Percentiles rank a stretch among this genome's conserved stretches.
Conservation (phyloP, 2,797 vertebrate genomes). For the Eupleurogrammus muticus region DNA sequence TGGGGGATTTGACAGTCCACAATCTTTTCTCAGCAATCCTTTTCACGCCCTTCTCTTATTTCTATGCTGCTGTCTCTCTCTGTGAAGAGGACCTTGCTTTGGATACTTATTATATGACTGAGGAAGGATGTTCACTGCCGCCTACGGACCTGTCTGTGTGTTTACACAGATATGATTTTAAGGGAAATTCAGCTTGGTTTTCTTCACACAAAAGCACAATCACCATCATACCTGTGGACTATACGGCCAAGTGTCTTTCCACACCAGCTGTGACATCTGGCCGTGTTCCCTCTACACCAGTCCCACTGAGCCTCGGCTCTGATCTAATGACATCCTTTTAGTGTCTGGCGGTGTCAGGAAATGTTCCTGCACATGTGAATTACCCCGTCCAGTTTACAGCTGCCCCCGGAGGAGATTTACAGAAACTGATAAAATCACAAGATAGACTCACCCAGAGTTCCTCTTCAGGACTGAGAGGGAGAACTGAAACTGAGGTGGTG, state of each 20-base stretch:
- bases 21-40: not conserved
- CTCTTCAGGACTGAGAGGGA: fast-evolving
- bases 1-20: not conserved
- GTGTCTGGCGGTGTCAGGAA: not conserved
- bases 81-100: conserved; percentile 38
- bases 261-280: conserved; percentile 23
- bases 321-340: conserved; percentile 15
- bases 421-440: conserved; percentile 5
- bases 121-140: conserved; percentile 29
- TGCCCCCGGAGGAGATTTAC: not conserved
- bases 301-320: not conserved
- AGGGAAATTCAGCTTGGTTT: conserved; percentile 12
- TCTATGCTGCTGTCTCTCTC: conserved; percentile 5
- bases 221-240: conserved; percentile 21
- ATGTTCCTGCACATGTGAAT: conserved; percentile 10
- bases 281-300: conserved; percentile 26
- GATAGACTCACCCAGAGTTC: not conserved
- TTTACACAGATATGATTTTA: conserved; percentile 25
- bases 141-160: conserved; percentile 25
- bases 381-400: conserved; percentile 8
- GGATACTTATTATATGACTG: conserved; percentile 32
- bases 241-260: conserved; percentile 1
- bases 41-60: not conserved
- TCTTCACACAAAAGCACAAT: conserved; percentile 27
- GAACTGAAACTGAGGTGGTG: not conserved